phyloP scores from a whole-genome alignment of 2,797 vertebrate species.

The Lophotriccus pileatus region DNA sequence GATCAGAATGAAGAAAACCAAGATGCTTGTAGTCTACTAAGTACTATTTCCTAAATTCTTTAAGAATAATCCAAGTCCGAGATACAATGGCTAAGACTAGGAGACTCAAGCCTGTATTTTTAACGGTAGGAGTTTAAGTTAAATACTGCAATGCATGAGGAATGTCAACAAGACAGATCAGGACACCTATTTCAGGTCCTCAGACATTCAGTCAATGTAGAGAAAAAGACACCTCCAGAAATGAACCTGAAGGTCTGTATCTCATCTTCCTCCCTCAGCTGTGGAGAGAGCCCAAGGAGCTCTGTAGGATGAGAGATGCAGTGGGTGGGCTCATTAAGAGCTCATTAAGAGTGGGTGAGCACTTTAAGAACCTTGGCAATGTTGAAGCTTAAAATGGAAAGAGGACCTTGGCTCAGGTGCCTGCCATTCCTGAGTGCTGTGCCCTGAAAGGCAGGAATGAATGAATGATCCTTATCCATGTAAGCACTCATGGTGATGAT shows the following conservation, averaged over 20 bases:
- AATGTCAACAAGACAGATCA: background rate
- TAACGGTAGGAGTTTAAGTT: background rate
- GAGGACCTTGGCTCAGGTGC: background rate
- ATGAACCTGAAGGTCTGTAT: background rate
- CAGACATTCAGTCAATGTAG: background rate
- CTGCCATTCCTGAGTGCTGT: background rate
- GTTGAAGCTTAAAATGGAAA: background rate
- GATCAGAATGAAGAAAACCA: background rate
- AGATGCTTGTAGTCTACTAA: background rate
- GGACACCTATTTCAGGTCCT: background rate
- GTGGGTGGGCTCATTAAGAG: rapidly evolving
- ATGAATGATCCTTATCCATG: background rate
- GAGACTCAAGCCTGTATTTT: background rate
- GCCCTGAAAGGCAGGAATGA: background rate
- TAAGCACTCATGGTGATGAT: rapidly evolving
- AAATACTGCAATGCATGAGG: background rate
- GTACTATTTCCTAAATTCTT: background rate
- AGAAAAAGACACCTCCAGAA: background rate
- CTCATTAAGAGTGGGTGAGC: no score
- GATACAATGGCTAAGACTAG: background rate
- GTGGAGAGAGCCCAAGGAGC: background rate
- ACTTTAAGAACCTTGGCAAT: background rate
- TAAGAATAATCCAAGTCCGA: background rate
- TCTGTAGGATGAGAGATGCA: background rate
- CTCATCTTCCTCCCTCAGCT: background rate